Percentiles rank a stretch among this genome's conserved stretches.
Evolutionary conservation across 2,113 vertebrate species (phyloP).

Genomic region (Lampris megalopsis): DNA sequence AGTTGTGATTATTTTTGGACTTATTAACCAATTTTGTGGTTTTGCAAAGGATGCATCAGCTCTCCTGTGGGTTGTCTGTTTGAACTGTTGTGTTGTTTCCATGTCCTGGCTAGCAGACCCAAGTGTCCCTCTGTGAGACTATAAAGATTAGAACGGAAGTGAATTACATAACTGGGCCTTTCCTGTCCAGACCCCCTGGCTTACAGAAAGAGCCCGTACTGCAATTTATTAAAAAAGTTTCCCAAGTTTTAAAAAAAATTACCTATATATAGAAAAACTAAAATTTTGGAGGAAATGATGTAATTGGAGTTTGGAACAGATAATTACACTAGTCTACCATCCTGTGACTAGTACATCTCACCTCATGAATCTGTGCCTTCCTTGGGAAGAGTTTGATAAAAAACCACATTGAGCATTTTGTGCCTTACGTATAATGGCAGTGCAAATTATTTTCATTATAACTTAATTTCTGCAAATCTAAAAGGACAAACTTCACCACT

Average conservation of each 20-base stretch:
- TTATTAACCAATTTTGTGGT: constrained; percentile 12
- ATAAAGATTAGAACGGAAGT: constrained; percentile 28
- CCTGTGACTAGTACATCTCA: background rate
- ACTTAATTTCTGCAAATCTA: too few relatives aligned
- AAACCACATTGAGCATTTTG: background rate
- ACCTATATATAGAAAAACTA: background rate
- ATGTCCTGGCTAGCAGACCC: constrained; percentile 2
- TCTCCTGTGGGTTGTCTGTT: constrained; percentile 33
- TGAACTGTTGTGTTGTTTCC: constrained; percentile 7
- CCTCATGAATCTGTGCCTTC: background rate
- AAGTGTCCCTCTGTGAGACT: constrained; percentile 33
- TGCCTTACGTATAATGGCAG: background rate
- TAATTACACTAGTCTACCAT: background rate
- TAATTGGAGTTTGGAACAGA: background rate
- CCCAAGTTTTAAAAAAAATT: constrained; percentile 3
- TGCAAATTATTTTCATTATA: background rate
- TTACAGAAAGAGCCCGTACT: constrained; percentile 5
- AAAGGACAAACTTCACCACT: too few relatives aligned
- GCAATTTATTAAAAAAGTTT: background rate
- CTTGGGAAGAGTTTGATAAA: too few relatives aligned
- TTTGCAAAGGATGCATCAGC: constrained; percentile 25
- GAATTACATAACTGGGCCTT: constrained; percentile 24
- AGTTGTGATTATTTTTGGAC: constrained; percentile 24
- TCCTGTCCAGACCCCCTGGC: constrained; percentile 7
- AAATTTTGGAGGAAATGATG: background rate